A percentile compares a stretch with the other conserved stretches of the same genome.
Conservation (phyloP, 2,797 vertebrate genomes). For the Odontamblyopus lacepedii region DNA sequence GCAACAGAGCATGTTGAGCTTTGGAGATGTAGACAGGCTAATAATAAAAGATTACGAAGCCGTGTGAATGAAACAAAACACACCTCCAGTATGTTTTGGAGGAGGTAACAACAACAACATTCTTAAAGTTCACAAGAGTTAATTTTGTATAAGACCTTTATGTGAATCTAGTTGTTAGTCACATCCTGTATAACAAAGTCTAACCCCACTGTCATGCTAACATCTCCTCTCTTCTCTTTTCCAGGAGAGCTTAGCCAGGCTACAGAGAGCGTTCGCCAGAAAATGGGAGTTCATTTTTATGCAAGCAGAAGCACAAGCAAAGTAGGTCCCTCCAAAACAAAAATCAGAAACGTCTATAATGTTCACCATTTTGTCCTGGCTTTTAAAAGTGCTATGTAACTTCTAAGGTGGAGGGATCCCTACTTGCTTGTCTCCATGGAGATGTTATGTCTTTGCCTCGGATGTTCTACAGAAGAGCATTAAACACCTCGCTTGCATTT, state of each 20-base stretch:
- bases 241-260: constrained; percentile 96
- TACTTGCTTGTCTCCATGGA: no score
- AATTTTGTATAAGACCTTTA: background rate
- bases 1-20: no score
- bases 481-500: no score
- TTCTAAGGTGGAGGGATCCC: no score
- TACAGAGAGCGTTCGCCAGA: constrained; percentile 95
- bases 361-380: constrained; percentile 18
- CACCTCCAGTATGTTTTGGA: no score
- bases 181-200: constrained; percentile 20
- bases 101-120: no score
- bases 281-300: constrained; percentile 99
- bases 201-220: constrained; percentile 22
- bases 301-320: constrained; percentile 99
- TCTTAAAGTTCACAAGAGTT: no score
- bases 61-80: no score
- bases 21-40: no score
- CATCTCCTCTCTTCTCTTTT: constrained; percentile 50
- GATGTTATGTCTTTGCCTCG: no score
- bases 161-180: constrained; percentile 24
- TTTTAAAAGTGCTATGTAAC: background rate
- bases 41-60: no score
- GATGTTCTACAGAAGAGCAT: no score
- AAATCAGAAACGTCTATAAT: constrained; percentile 9
- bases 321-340: constrained; percentile 81